These are phyloP conservation scores for Sphinx pinastri DNA, from an alignment of 2,888 invertebrate genomes.

Conservation along the genomic window DNA sequence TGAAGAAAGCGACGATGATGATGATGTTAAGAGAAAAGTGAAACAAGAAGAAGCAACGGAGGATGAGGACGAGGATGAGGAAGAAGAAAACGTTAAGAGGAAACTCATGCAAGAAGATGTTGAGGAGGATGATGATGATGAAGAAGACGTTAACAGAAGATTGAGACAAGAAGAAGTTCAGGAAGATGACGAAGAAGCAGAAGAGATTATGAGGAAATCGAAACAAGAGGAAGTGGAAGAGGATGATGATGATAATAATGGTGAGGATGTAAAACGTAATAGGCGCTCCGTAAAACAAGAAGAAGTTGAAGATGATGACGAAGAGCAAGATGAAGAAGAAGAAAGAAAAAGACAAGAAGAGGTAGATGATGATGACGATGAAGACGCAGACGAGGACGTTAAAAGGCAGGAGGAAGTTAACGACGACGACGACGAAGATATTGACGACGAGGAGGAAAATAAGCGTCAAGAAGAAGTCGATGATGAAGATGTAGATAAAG, in stretches of 20 bases:
- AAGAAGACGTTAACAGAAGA: slow-evolving; percentile 24
- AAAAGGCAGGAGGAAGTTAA: slow-evolving; percentile 31
- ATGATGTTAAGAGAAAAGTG: slow-evolving; percentile 26
- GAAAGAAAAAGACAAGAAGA: slow-evolving; percentile 9
- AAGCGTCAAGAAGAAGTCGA: slow-evolving; percentile 27
- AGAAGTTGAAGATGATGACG: slow-evolving; percentile 25
- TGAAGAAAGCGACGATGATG: slow-evolving; percentile 27
- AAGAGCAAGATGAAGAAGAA: slow-evolving; percentile 27
- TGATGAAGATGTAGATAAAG: slow-evolving; percentile 29
- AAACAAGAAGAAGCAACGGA: slow-evolving; percentile 32
- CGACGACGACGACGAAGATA: slow-evolving; percentile 27
- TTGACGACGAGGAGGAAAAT: slow-evolving; percentile 27
- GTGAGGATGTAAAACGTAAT: slow-evolving; percentile 29
- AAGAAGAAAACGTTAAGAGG: background rate
- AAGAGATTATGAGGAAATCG: slow-evolving; percentile 26
- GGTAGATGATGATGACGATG: slow-evolving; percentile 23
- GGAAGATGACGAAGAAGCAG: slow-evolving; percentile 29
- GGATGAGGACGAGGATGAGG: slow-evolving; percentile 29
- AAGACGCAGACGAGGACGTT: slow-evolving; percentile 30
- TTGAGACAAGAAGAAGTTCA: slow-evolving; percentile 31
- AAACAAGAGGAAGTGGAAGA: slow-evolving; percentile 32
- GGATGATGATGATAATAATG: slow-evolving; percentile 28
- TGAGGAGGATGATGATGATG: slow-evolving; percentile 14
- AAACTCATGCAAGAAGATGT: slow-evolving; percentile 25
- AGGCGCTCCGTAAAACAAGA: slow-evolving; percentile 26